phyloP scores from a whole-genome alignment of 2,113 vertebrate genomes.

The Syngnathus typhle region DNA sequence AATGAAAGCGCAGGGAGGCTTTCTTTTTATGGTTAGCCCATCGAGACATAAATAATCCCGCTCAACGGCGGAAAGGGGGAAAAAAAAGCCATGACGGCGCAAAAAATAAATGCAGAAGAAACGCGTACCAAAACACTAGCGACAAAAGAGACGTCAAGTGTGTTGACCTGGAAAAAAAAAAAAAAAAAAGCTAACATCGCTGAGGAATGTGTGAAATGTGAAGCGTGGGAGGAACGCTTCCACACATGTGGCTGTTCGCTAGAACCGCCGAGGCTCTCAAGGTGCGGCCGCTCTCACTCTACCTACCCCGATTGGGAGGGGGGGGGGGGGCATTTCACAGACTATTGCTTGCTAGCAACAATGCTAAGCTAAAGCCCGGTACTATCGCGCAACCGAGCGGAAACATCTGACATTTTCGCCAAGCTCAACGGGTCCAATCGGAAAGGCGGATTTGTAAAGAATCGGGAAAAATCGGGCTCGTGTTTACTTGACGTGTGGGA shows the following conservation, averaged over 20 bases:
- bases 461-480: too few species aligned
- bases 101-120: slow-evolving; percentile 47
- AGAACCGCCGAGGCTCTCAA: slow-evolving; percentile 55
- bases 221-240: slow-evolving; percentile 60
- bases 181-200: slow-evolving; percentile 54
- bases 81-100: slow-evolving; percentile 59
- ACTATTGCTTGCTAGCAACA: background rate
- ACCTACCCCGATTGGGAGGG: slow-evolving; percentile 34
- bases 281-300: slow-evolving; percentile 55
- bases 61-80: background rate
- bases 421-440: too few species aligned
- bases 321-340: slow-evolving; percentile 1
- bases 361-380: background rate
- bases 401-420: too few species aligned
- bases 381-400: too few species aligned
- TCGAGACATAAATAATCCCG: slow-evolving; percentile 53
- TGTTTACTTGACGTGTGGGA: too few species aligned
- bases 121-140: background rate
- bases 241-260: slow-evolving; percentile 57
- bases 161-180: slow-evolving; percentile 38
- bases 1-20: slow-evolving; percentile 59
- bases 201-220: slow-evolving; percentile 67
- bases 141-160: slow-evolving; percentile 21
- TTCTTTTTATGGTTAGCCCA: slow-evolving; percentile 56
- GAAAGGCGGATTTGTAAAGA: too few species aligned